A percentile compares a stretch with the other conserved stretches of the same genome.
Conservation (phyloP, 2,888 invertebrate genomes). For the Thysanoteuthis rhombus region DNA sequence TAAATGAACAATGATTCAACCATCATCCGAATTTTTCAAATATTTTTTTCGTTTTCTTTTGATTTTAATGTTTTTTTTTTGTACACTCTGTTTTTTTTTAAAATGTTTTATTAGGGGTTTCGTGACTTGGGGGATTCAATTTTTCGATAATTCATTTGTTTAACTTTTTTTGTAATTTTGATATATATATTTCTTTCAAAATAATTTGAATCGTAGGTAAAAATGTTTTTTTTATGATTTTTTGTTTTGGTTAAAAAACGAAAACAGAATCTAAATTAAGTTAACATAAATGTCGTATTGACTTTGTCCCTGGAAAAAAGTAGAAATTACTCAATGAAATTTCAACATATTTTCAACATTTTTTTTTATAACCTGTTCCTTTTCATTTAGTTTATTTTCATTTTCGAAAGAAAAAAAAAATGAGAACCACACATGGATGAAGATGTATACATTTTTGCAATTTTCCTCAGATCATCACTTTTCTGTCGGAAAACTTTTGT, state of each 20-base stretch:
- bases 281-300: background rate
- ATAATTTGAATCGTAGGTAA: background rate
- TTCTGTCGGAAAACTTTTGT: background rate
- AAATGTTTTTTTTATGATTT: background rate
- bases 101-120: background rate
- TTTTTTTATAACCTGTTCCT: background rate
- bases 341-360: background rate
- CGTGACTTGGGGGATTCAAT: background rate
- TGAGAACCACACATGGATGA: background rate
- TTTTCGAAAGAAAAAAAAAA: background rate
- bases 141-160: background rate
- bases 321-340: background rate
- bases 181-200: background rate
- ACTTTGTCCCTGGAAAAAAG: background rate
- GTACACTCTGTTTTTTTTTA: background rate
- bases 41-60: no score
- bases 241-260: background rate
- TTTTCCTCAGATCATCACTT: background rate
- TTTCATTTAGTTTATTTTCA: background rate
- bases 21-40: background rate
- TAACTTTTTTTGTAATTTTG: background rate
- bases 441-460: background rate
- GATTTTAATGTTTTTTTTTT: background rate
- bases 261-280: background rate
- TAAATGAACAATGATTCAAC: no score